These are phyloP conservation scores for Antrozous pallidus DNA, from an alignment of 2,797 vertebrate genomes.

Conservation along the genomic window DNA sequence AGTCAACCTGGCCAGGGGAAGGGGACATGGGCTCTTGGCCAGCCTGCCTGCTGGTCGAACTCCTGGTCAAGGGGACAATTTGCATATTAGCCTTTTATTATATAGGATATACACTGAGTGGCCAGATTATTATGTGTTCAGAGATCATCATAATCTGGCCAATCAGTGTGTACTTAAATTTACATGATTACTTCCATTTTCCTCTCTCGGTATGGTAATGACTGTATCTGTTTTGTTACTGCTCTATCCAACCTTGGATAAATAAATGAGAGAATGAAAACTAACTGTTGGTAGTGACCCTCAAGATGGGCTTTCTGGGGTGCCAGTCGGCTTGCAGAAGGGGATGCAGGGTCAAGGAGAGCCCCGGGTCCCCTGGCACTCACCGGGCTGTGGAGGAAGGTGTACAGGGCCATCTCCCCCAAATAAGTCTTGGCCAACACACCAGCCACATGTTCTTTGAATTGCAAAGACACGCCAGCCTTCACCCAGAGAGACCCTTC, in stretches of 20 bases:
- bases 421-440: neutral
- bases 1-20: too few species aligned
- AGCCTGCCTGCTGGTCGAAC: too few species aligned
- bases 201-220: neutral
- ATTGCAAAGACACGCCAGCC: neutral
- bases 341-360: neutral
- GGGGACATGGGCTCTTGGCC: too few species aligned
- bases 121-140: too few species aligned
- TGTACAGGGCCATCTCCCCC: neutral
- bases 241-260: neutral
- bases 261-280: neutral
- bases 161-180: neutral
- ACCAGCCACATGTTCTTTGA: neutral
- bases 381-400: neutral
- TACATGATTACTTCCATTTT: neutral
- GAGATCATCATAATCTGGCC: too few species aligned
- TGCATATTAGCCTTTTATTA: too few species aligned
- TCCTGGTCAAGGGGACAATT: too few species aligned
- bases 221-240: neutral
- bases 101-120: too few species aligned
- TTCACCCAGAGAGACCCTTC: neutral
- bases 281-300: neutral
- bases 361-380: neutral
- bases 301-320: neutral
- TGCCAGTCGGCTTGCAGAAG: neutral